phyloP scores from a whole-genome alignment of 2,888 invertebrate genomes.

The Stictocephala bisonia region DNA sequence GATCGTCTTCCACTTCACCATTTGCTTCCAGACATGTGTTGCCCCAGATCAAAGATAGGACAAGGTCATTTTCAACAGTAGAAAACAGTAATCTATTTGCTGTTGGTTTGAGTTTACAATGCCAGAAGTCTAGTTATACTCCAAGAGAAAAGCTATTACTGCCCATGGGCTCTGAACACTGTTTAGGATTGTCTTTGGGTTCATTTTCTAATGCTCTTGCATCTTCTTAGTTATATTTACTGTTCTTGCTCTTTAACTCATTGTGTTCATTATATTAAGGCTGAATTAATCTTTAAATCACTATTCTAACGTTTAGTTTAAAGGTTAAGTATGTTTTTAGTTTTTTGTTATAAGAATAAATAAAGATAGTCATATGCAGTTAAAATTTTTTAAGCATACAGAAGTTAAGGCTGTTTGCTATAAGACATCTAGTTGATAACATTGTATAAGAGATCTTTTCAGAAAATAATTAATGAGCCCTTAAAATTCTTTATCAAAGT shows the following conservation, averaged over 20 bases:
- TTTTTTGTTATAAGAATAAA: no score
- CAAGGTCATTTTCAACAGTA: slow-evolving; percentile 7
- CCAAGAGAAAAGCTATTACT: slow-evolving; percentile 46
- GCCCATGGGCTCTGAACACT: slow-evolving; percentile 47
- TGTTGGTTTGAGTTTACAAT: slow-evolving; percentile 43
- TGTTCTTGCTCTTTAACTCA: not conserved
- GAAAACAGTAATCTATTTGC: slow-evolving; percentile 42
- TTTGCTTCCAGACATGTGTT: slow-evolving; percentile 25
- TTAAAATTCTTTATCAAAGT: no score
- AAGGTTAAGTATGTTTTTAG: no score
- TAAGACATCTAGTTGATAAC: no score
- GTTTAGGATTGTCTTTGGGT: slow-evolving; percentile 37
- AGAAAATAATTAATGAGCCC: no score
- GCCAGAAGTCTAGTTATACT: slow-evolving; percentile 31
- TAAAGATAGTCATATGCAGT: no score
- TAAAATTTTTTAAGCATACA: no score
- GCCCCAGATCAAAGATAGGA: slow-evolving; percentile 45
- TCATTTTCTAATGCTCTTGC: slow-evolving; percentile 45
- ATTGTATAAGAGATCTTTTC: no score
- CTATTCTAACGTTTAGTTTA: no score
- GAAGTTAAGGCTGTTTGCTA: no score
- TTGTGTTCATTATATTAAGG: slow-evolving; percentile 30
- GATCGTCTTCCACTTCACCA: slow-evolving; percentile 16
- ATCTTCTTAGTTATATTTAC: slow-evolving; percentile 14
- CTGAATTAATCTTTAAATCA: no score